Conservation (phyloP, 1,140 invertebrate genomes). For the Centruroides sculpturatus region DNA sequence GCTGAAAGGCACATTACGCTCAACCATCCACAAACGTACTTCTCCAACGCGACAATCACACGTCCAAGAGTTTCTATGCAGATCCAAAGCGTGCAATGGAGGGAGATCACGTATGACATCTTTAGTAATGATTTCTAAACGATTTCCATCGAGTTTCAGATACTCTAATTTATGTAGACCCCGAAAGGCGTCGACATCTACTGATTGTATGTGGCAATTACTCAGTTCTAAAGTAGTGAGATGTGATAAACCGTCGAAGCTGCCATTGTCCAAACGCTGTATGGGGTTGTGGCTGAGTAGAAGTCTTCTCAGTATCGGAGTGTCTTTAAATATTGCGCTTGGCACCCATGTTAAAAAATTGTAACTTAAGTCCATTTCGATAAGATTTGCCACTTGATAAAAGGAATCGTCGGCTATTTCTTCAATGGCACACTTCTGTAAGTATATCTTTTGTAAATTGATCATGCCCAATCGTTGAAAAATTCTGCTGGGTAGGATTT, state of each 20-base stretch:
- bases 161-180: slow-evolving; percentile 59
- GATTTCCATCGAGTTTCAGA: slow-evolving; percentile 66
- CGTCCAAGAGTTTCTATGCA: slow-evolving; percentile 75
- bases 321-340: slow-evolving; percentile 48
- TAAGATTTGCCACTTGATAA: slow-evolving; percentile 24
- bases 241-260: slow-evolving; percentile 49
- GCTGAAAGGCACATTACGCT: slow-evolving; percentile 50
- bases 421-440: slow-evolving; percentile 61
- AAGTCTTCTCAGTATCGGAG: slow-evolving; percentile 54
- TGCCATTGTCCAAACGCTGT: slow-evolving; percentile 45
- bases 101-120: slow-evolving; percentile 16
- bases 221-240: slow-evolving; percentile 55
- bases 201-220: slow-evolving; percentile 43
- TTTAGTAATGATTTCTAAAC: slow-evolving; percentile 40
- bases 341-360: slow-evolving; percentile 53
- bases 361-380: slow-evolving; percentile 60
- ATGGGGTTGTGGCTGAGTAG: slow-evolving; percentile 57
- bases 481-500: slow-evolving; percentile 58
- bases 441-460: slow-evolving; percentile 70
- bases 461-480: slow-evolving; percentile 61
- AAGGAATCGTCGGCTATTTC: slow-evolving; percentile 52
- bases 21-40: slow-evolving; percentile 57
- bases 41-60: slow-evolving; percentile 68
- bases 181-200: slow-evolving; percentile 48
- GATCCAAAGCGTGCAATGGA: slow-evolving; percentile 24